Conservation (phyloP, 2,888 invertebrate genomes). For the Copidosoma aretas region DNA sequence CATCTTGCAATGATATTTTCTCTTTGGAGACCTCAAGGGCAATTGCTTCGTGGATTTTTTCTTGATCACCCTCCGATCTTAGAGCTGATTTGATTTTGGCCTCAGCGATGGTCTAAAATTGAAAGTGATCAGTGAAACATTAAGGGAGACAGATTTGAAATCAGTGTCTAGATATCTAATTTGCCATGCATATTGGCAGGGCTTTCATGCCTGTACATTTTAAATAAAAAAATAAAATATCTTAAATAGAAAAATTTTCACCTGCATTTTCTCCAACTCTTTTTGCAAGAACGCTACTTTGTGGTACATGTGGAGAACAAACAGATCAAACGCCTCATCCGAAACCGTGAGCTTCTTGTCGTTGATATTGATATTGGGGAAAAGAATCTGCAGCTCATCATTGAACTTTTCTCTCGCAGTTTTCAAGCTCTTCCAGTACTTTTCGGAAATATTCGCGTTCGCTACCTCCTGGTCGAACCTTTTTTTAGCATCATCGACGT, state of each 20-base stretch:
- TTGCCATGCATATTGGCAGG: too few species aligned
- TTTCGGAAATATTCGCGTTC: slow-evolving; percentile 72
- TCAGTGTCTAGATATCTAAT: too few species aligned
- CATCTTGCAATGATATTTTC: slow-evolving; percentile 70
- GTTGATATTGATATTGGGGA: slow-evolving; percentile 74
- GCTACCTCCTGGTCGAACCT: slow-evolving; percentile 68
- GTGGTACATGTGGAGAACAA: slow-evolving; percentile 80
- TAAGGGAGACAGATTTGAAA: too few species aligned
- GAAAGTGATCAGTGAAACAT: too few species aligned
- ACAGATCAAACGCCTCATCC: slow-evolving; percentile 76
- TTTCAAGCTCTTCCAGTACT: slow-evolving; percentile 83
- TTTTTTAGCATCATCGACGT: slow-evolving; percentile 69
- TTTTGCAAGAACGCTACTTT: slow-evolving; percentile 79
- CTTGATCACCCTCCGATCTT: slow-evolving; percentile 67
- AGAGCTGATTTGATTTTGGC: slow-evolving; percentile 71
- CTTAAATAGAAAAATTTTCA: slow-evolving; percentile 48
- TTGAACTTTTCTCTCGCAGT: slow-evolving; percentile 69
- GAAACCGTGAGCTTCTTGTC: slow-evolving; percentile 70
- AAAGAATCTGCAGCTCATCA: slow-evolving; percentile 73
- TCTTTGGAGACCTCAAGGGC: slow-evolving; percentile 72
- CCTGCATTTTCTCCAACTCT: slow-evolving; percentile 76
- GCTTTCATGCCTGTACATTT: too few species aligned
- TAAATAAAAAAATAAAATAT: slow-evolving; percentile 10
- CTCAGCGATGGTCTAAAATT: slow-evolving; percentile 67
- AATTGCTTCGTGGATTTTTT: slow-evolving; percentile 69